Evolutionary conservation across 2,797 vertebrate species (phyloP), one percentile per base, ranked within the genome.

Genomic region (Cynopterus sphinx): DNA sequence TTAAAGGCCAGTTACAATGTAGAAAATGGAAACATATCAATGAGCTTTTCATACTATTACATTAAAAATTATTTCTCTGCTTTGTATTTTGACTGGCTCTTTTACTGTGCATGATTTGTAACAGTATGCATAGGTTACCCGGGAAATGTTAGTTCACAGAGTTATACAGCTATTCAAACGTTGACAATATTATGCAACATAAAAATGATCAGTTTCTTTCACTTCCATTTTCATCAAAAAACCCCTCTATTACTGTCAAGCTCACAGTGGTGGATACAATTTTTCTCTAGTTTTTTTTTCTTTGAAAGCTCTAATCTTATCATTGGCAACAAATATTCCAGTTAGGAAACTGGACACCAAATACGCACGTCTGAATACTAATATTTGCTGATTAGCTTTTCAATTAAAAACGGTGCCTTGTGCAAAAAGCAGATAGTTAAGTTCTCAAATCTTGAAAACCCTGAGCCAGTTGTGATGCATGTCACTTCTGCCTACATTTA

Each of bases 301-400:
- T 86, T 51, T 59, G 13, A 94, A 94, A 91, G 6, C 17, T 75
- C 33, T 71, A n/a, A 75, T 87, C 94, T 67, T 61, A 82, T 93
- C 74, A n/a, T 28, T 73, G 65, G 73, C 17, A 78, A 74, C 57
- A 86, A 83, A 82, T 33, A 78, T 49, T 79, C 57, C 9, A 36
- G 39, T 43, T 73, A 49, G 74, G 43, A 68, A 86, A 81, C 16
- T 39, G 68, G 82, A 61, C 53, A 24, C 33, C 65, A 12, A 61
- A 43, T 75, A 51, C 1, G 55, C 41, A 67, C 7, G 13, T 49
- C 39, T 70, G 28, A 75, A 82, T 87, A 15, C 36, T 90, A 43
- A 5, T 61, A 74, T 68, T 41, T 93, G 28, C 33, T 8, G 24
- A 6, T 39, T 43, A 78, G 19, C 51, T 31, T 19, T 75, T 59